Evolutionary conservation across 1,140 invertebrate genomes (phyloP), one percentile per base, ranked within the genome.

Genomic region (Panonychus citri): DNA sequence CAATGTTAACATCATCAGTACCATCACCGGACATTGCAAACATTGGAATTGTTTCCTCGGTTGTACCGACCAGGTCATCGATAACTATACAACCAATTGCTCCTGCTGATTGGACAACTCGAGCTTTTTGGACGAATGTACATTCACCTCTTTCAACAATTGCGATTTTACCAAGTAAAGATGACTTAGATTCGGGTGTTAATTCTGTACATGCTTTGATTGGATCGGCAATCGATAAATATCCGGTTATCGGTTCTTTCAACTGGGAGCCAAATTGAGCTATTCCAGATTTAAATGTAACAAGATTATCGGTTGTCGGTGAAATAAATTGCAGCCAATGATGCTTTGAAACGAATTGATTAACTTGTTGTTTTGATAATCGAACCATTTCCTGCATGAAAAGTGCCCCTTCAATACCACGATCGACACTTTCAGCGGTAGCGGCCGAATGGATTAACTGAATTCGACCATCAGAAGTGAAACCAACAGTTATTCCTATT

Each of bases 351-450:
- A 63, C 63, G 57, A 42, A 4, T 49, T 56, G n/a, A 39, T 30
- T 21, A 28, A 43, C 17, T 66, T 82, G 79, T 57, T 75, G 69
- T 65, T 83, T 83, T 34, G 85, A 86, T 46, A 90, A 70, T 70
- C 91, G 84, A 10, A 89, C 78, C 86, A 96, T 94, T 72, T 96
- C 91, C 65, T 91, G 83, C 85, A 97, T 95, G 65, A 97, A 96
- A 28, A 83, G 73, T 25, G 93, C 67, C 1, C 93, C 91, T 71
- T 94, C 84, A 65, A 91, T 82, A 2, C 85, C 90, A 66, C 90
- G 82, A 61, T 81, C 78, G 15, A 80, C 70, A 49, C 81, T 81
- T 65, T 80, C 78, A 13, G 89, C 90, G 85, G 90, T 58, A 15
- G 70, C 65, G 7, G 70, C 65, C 26, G 72, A 70, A 66, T 95